Evolutionary conservation across 2,113 vertebrate genomes (phyloP), one percentile per base, ranked within the genome.

Genomic region (Podarcis raffonei): DNA sequence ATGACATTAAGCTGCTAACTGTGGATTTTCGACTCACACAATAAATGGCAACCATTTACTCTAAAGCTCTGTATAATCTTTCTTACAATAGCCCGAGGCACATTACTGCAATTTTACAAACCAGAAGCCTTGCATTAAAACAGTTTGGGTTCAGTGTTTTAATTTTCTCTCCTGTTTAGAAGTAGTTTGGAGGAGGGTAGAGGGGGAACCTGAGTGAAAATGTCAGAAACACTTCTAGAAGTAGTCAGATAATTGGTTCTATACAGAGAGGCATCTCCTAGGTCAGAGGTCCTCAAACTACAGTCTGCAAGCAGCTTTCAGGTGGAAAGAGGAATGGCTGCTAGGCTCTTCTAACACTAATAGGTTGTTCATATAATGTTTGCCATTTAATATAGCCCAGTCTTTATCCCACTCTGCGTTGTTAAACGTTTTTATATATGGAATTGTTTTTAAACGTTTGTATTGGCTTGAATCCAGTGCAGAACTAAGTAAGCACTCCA

Each of bases 151-250:
- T 84, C 42, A 48, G 13, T 71, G 72, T 84, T 93, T 88, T 93
- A 90, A 92, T 92, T 88, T 90, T 82, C 37, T 92, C 83, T 84
- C 85, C 83, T 85, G 35, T 87, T 92, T 71, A 92, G 89, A 62
- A 32, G 68, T 2, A 76, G 23, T 27, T 68, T 88, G 66, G 81
- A 88, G 84, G 88, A 92, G 85, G 5, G 79, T 88, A 93, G 87
- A 8, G 84, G 91, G 59, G 59, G 59, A 93, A 87, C 81, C 23
- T 65, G 69, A 27, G 35, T 88, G 87, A 80, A 90, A 91, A 93
- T 87, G 84, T 93, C 94, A 92, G 77, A 74, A 76, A 71, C 13
- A 86, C 30, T 78, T 5, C 42, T 84, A 8, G 65, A 59, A 90
- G 92, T 59, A 76, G 66, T 62, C 27, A 77, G 72, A 80, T 87